Evolutionary conservation across 2,888 invertebrate species (phyloP).

Genomic region (Strigamia transsilvanica): DNA sequence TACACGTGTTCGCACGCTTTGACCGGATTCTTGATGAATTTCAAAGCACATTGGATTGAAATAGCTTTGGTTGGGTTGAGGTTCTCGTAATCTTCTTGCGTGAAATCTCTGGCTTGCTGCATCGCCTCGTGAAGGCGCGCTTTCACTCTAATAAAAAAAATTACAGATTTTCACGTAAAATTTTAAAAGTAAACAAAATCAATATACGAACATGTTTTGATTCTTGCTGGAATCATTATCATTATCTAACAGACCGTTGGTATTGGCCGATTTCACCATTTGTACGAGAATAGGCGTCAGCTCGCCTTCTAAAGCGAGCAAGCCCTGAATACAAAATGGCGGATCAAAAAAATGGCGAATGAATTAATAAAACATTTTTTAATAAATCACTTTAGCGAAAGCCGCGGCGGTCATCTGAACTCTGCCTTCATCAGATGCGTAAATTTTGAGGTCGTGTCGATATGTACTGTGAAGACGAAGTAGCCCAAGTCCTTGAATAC

Average conservation of each 20-base stretch:
- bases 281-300: conserved; percentile 98
- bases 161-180: background rate
- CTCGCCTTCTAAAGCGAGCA: conserved; percentile 96
- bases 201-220: conserved; percentile 78
- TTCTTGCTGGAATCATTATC: conserved; percentile 97
- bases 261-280: conserved; percentile 98
- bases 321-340: conserved; percentile 69
- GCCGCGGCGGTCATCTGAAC: conserved; percentile 99
- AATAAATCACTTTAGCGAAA: conserved; percentile 87
- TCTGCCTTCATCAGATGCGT: conserved; percentile 98
- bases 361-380: too few relatives aligned
- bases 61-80: conserved; percentile 93
- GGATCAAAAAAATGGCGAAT: background rate
- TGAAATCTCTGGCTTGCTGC: conserved; percentile 89
- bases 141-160: conserved; percentile 72
- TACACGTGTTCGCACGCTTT: conserved; percentile 92
- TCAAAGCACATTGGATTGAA: conserved; percentile 89
- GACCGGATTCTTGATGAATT: conserved; percentile 95
- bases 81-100: conserved; percentile 80
- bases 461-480: conserved; percentile 96
- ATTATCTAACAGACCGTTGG: conserved; percentile 89
- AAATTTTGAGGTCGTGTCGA: conserved; percentile 98
- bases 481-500: conserved; percentile 94
- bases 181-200: conserved; percentile 64
- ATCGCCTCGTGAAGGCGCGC: conserved; percentile 91